Evolutionary conservation across 1,140 invertebrate genomes (phyloP), one percentile per base, ranked within the genome.

Genomic region (Drosophila elegans): DNA sequence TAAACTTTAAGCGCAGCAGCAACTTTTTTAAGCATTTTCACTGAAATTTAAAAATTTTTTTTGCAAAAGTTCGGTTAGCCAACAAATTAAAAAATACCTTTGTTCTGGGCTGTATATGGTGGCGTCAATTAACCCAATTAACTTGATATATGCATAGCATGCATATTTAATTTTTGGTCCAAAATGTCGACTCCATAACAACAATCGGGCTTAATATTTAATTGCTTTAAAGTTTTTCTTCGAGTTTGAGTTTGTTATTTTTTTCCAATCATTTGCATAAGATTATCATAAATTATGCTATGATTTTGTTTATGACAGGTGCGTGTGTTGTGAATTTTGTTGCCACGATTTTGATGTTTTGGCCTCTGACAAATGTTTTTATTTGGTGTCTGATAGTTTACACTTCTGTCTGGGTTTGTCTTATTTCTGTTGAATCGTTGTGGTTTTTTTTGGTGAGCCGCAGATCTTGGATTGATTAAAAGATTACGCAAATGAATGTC

Each of bases 201-300:
- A 42, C 13, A 25, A 48, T 53, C 42, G 45, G 36, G 16, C 21
- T 53, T 13, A 42, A 49, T 13, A 21, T 21, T 16, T 39, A 56
- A 56, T 74, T 57, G 72, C 54, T 61, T 74, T 73, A 38, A 62
- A 78, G 60, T 61, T 82, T 64, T 64, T 55, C 64, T 13, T 55
- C 16, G 9, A 71, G 9, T 21, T 60, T 62, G 16, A 21, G 16
- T 21, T 21, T 21, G 16, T 60, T n/a, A 21, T 51, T 72, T 46
- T 46, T 41, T 48, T 4, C 25, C 39, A 75, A 80, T 64, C 49
- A 62, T 78, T 60, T 57, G 83, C 75, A 86, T 86, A 64, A 67
- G 61, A 88, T 82, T 88, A 82, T 60, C 61, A 88, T 86, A 82
- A 82, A 86, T 88, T 82, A 88, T 88, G 74, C 64, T 82, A 61